Evolutionary conservation across 2,113 vertebrate species (phyloP).

Genomic region (Cinclus cinclus): DNA sequence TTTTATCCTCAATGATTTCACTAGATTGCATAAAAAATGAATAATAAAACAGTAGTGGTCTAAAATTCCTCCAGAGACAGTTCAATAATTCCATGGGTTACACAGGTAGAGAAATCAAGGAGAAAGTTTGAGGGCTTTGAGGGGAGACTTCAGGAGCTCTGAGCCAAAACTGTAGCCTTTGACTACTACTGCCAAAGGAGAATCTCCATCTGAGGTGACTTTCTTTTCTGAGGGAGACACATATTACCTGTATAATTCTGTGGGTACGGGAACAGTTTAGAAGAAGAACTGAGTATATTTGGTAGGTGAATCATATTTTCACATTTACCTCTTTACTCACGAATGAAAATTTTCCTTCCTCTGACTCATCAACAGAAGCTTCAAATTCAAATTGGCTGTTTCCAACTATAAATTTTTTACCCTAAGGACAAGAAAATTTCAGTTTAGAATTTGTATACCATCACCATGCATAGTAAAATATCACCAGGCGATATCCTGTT

Average conservation of each 20-base stretch:
- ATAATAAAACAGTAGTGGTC: background rate
- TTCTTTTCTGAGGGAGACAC: background rate
- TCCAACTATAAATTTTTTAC: conserved; percentile 55
- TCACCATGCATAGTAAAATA: background rate
- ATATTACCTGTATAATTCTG: background rate
- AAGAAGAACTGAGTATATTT: background rate
- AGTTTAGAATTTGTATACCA: background rate
- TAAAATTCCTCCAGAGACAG: background rate
- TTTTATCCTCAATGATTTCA: background rate
- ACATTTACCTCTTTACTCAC: conserved; percentile 70
- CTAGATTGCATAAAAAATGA: background rate
- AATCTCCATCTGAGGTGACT: background rate
- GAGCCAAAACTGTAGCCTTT: background rate
- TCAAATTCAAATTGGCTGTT: conserved; percentile 70
- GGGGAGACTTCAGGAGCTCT: background rate
- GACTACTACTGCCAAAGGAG: background rate
- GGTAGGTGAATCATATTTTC: background rate
- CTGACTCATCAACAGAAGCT: conserved; percentile 25
- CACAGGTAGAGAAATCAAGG: background rate
- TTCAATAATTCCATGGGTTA: background rate
- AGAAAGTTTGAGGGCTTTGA: background rate
- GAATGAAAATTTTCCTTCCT: conserved; percentile 65
- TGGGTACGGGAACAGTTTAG: background rate
- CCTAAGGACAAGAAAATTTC: conserved; percentile 46
- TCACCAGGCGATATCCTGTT: background rate